phyloP scores from a whole-genome alignment of 2,888 invertebrate species.

The Onchidella celtica region DNA sequence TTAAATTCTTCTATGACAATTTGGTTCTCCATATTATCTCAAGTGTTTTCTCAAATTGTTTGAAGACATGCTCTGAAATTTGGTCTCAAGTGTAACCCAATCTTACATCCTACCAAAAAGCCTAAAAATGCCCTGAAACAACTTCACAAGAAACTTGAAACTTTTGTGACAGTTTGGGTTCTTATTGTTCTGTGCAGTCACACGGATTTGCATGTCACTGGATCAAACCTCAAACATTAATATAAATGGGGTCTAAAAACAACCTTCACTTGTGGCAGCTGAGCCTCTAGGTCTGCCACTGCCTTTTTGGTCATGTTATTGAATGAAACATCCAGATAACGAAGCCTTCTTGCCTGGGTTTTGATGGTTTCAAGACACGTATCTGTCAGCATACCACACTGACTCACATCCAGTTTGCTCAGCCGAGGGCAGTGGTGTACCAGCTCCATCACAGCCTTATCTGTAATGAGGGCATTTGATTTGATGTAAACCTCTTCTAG shows the following conservation, averaged over 20 bases:
- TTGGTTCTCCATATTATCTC: too few relatives aligned
- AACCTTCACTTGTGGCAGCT: slow-evolving; percentile 57
- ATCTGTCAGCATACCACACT: slow-evolving; percentile 85
- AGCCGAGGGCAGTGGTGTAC: slow-evolving; percentile 81
- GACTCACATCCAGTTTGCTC: slow-evolving; percentile 84
- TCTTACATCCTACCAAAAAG: too few relatives aligned
- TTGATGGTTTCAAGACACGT: slow-evolving; percentile 82
- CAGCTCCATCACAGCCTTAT: slow-evolving; percentile 83
- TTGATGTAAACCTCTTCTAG: slow-evolving; percentile 84
- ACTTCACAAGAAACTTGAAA: too few relatives aligned
- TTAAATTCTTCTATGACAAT: too few relatives aligned
- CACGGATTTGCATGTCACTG: not conserved
- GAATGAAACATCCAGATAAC: slow-evolving; percentile 83
- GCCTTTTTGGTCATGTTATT: slow-evolving; percentile 70
- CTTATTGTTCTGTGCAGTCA: too few relatives aligned
- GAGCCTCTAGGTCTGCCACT: slow-evolving; percentile 68
- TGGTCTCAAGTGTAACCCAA: too few relatives aligned
- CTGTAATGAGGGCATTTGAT: slow-evolving; percentile 84
- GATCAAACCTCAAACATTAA: too few relatives aligned
- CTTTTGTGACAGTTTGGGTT: too few relatives aligned
- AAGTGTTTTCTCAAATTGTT: too few relatives aligned
- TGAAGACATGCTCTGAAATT: too few relatives aligned
- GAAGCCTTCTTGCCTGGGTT: slow-evolving; percentile 82
- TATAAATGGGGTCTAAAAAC: slow-evolving; percentile 44
- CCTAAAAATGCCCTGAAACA: too few relatives aligned